Base-by-base conservation (phyloP, 2,888 invertebrate species). In the Acronicta leporina region DNA sequence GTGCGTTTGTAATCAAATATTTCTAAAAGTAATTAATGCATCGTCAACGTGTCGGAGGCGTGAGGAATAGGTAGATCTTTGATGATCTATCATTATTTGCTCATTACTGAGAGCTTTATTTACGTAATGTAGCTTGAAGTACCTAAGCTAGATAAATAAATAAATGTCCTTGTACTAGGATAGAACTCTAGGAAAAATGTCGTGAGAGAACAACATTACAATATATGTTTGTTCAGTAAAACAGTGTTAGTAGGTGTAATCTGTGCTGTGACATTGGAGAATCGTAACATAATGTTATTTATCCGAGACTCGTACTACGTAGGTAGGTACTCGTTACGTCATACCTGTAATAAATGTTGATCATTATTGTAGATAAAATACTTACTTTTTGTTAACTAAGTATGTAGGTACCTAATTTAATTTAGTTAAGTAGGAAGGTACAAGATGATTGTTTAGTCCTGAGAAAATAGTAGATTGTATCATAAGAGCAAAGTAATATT, bases 261-360 rank as follows among this genome's bases (percentile, higher is more conserved):
- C 9, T 20, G 44, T 67, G 75, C 9, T 20, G 44, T 67, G 75
- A 58, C 72, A 71, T 61, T 75, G 61, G 41, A 47, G 55, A 45
- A 30, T 47, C 60, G 57, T 57, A 46, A 59, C 16, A 49, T 50
- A 48, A 42, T 55, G 42, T 54, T 52, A 54, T 67, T 55, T 62
- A 33, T 40, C 27, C 40, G 59, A 53, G 58, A 56, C 56, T 47
- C 63, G 40, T 48, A 20, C 33, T 46, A 47, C 16, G 44, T 10
- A 30, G 45, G 20, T 15, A n/a, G n/a, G n/a, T n/a, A n/a, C n/a
- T 38, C 35, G 49, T 70, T 63, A 63, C 48, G 63, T 58, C 63
- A 70, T 27, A 8, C 9, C 8, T n/a, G 43, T 62, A 58, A 54
- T 65, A 56, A 61, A 67, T 57, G 30, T 63, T 51, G 13, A 42